A percentile compares a stretch with the other conserved stretches of the same genome.
phyloP scores from a whole-genome alignment of 2,888 invertebrate species.

The Trichacis sp. region DNA sequence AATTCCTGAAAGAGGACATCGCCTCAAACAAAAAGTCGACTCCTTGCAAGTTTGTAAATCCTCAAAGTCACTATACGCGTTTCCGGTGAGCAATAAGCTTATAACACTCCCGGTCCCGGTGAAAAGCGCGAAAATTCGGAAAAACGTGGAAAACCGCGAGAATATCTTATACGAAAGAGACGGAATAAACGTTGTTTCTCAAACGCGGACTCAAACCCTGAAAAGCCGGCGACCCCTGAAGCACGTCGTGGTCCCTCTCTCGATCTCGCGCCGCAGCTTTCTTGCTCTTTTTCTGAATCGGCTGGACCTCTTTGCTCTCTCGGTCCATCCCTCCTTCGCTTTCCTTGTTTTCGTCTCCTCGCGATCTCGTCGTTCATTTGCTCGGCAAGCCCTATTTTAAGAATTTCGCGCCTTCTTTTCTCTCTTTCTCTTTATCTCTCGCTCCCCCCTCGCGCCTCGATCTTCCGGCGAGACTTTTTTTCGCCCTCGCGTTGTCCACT shows the following conservation, averaged over 20 bases:
- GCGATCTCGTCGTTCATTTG: conserved; percentile 36
- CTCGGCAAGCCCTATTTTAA: conserved; percentile 65
- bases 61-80: conserved; percentile 25
- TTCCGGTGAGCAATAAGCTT: conserved; percentile 32
- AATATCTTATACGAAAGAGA: conserved; percentile 48
- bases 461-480: conserved; percentile 2
- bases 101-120: conserved; percentile 35
- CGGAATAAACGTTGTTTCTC: conserved; percentile 54
- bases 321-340: conserved; percentile 38
- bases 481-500: background rate
- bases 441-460: conserved; percentile 8
- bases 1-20: conserved; percentile 65
- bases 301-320: conserved; percentile 40
- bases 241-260: conserved; percentile 44
- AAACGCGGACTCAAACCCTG: conserved; percentile 61
- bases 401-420: conserved; percentile 51
- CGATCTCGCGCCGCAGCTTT: conserved; percentile 40
- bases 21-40: conserved; percentile 12
- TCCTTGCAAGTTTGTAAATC: background rate
- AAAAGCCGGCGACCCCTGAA: conserved; percentile 65
- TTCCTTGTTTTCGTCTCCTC: conserved; percentile 16
- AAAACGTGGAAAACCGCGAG: conserved; percentile 42
- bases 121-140: conserved; percentile 22
- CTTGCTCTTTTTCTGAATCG: conserved; percentile 43
- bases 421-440: conserved; percentile 31